phyloP scores from a whole-genome alignment of 2,797 vertebrate genomes.

The Oophaga sylvatica region DNA sequence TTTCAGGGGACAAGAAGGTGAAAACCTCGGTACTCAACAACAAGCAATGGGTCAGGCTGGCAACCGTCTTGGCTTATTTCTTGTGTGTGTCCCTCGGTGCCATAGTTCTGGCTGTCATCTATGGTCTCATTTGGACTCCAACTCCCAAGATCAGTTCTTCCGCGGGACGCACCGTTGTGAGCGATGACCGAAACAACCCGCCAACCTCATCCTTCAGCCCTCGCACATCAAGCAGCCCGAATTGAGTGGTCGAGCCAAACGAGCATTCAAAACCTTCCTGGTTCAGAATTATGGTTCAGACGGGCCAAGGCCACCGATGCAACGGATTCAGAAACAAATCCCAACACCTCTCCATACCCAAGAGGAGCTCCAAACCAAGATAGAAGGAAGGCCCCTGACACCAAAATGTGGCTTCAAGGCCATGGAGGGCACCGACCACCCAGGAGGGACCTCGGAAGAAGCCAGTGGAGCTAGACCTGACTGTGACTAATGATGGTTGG shows the following conservation, averaged over 20 bases:
- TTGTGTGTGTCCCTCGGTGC: conserved; percentile 86
- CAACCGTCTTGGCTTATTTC: conserved; percentile 86
- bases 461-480: conserved; percentile 38
- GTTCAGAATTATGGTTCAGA: not conserved
- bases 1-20: conserved; percentile 79
- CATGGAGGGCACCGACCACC: not conserved
- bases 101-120: conserved; percentile 85
- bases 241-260: conserved; percentile 14
- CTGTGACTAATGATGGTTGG: conserved; percentile 30
- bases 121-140: conserved; percentile 84
- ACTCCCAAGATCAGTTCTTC: conserved; percentile 64
- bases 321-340: not conserved
- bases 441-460: conserved; percentile 34
- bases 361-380: not conserved
- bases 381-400: no score
- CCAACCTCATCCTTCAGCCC: not conserved
- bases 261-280: conserved; percentile 21
- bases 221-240: not conserved
- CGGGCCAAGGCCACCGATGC: not conserved
- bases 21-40: conserved; percentile 77
- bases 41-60: conserved; percentile 83
- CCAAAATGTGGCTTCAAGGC: conserved; percentile 30
- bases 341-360: no score
- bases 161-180: conserved; percentile 14
- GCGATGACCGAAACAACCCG: not conserved